Evolutionary conservation across 2,888 invertebrate species (phyloP), one percentile per base, ranked within the genome.

Genomic region (Leucophenga montana): DNA sequence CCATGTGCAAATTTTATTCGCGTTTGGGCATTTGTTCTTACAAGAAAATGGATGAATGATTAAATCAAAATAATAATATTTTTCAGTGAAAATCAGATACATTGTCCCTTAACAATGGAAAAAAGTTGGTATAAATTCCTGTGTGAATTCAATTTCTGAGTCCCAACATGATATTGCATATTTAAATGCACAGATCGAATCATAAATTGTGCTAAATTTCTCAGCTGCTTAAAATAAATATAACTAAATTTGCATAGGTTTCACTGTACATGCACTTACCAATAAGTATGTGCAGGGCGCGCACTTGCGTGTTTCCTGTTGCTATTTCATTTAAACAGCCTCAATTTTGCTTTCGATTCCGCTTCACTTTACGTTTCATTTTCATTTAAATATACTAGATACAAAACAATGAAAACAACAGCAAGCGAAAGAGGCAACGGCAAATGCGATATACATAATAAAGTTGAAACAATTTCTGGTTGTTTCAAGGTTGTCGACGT

Each of bases 381-480:
- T 77, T 70, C 72, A 74, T 78, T 81, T 78, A 79, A 74, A 79
- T 77, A 71, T 39, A 5, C 76, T n/a, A n/a, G n/a, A n/a, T n/a
- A 62, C 75, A 72, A 77, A 68, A 71, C 18, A 50, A 31, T 53
- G 18, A 8, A 14, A 44, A 44, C 20, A 46, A 44, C n/a, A 5
- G 11, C 39, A 39, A 5, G 11, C 39, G 8, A 39, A 39, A 11
- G 39, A 57, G 0, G 5, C 57, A 57, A 57, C 18, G 18, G 33
- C 46, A 62, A 39, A 39, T 9, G 18, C 62, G 20, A 44, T 70
- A 70, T 44, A 65, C 61, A 20, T 62, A 69, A 72, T 67, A 71
- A 75, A 66, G 53, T 50, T 69, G 27, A 69, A 67, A 33, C 61
- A 74, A 72, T 74, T 72, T 73, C 67, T 73, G 73, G 72, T 71